Evolutionary conservation across 2,113 vertebrate genomes (phyloP).

Genomic region (Dermatemys mawii): DNA sequence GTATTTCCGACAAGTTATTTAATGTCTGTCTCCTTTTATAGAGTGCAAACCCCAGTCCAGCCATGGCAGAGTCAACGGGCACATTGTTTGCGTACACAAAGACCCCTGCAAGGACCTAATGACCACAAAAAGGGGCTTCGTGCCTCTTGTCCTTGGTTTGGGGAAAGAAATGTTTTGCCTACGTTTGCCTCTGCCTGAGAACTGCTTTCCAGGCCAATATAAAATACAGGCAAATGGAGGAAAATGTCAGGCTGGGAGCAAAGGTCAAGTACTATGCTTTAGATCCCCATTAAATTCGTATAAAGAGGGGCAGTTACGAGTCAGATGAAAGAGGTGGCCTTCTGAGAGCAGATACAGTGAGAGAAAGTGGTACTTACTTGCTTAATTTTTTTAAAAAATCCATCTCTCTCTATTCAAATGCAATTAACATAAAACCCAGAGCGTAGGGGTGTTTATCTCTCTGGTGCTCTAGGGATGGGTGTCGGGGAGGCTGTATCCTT

Average conservation of each 20-base stretch:
- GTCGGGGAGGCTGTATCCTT: neutral
- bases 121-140: neutral
- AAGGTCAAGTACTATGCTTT: neutral
- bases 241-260: neutral
- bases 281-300: neutral
- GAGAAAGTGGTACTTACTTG: neutral
- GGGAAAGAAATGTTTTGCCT: neutral
- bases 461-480: fast-evolving
- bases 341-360: neutral
- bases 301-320: neutral
- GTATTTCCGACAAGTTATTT: conserved; percentile 50
- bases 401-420: conserved; percentile 9
- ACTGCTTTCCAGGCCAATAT: neutral
- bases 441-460: neutral
- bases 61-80: neutral
- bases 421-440: conserved; percentile 19
- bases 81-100: neutral
- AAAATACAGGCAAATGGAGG: conserved; percentile 17
- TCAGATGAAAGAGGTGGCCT: neutral
- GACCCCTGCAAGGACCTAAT: neutral
- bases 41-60: neutral
- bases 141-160: neutral
- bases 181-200: neutral
- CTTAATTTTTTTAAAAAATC: neutral
- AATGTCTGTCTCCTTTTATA: neutral